Conservation (phyloP, 2,888 invertebrate species). For the Heliconius ethilla region DNA sequence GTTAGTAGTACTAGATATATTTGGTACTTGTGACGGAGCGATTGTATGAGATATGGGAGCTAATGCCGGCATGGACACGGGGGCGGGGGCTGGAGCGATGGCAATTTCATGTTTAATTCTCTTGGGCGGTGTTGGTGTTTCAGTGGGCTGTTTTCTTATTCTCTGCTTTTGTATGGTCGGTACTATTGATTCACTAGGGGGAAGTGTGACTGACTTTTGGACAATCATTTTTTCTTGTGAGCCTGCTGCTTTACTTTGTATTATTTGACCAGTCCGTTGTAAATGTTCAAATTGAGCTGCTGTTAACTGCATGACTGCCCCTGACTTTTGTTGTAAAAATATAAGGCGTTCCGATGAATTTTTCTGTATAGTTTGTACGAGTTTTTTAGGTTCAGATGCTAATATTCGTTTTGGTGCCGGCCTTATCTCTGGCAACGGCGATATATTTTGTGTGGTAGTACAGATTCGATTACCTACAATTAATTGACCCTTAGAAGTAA, state of each 20-base stretch:
- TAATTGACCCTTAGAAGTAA: constrained; percentile 82
- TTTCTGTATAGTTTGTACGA: constrained; percentile 67
- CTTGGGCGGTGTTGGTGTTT: constrained; percentile 61
- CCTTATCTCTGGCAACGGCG: constrained; percentile 73
- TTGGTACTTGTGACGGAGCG: constrained; percentile 51
- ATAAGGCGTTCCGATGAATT: constrained; percentile 69
- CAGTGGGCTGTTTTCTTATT: constrained; percentile 58
- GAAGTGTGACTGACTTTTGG: constrained; percentile 63
- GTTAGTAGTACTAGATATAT: constrained; percentile 55
- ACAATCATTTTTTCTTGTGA: constrained; percentile 64
- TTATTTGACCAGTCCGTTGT: constrained; percentile 75
- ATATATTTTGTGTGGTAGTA: constrained; percentile 74
- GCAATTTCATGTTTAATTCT: constrained; percentile 66
- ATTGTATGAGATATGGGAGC: constrained; percentile 55
- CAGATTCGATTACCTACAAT: constrained; percentile 74
- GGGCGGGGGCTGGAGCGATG: constrained; percentile 57
- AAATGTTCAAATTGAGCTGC: constrained; percentile 78
- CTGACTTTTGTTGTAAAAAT: constrained; percentile 76
- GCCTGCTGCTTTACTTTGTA: constrained; percentile 60
- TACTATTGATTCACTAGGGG: constrained; percentile 55
- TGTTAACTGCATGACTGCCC: constrained; percentile 75
- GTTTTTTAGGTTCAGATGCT: constrained; percentile 66
- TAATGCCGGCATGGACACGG: constrained; percentile 53
- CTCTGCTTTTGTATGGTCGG: constrained; percentile 60
- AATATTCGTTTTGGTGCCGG: constrained; percentile 65